Evolutionary conservation across 2,888 invertebrate genomes (phyloP).

Genomic region (Lacanobia oleracea): DNA sequence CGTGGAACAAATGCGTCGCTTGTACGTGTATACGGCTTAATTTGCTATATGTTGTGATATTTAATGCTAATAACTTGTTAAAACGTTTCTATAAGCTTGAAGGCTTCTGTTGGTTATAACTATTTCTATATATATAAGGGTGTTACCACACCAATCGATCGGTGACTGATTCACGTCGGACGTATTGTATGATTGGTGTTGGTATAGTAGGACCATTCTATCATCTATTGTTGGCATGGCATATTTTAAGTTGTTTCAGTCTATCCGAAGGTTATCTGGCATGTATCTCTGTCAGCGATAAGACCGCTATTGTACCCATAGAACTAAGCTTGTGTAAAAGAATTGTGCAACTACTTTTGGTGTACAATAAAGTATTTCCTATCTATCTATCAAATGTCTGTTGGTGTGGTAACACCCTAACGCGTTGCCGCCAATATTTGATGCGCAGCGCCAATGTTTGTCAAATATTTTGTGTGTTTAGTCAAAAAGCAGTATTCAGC

Average conservation of each 20-base stretch:
- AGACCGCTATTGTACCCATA: no score
- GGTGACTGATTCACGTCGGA: neutral
- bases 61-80: slow-evolving; percentile 75
- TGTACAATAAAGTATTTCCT: no score
- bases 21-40: slow-evolving; percentile 81
- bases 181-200: neutral
- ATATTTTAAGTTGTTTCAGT: no score
- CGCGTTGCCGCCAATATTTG: slow-evolving; percentile 68
- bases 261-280: no score
- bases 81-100: slow-evolving; percentile 73
- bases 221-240: neutral
- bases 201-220: neutral
- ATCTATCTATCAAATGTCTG: neutral
- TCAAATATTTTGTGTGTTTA: slow-evolving; percentile 68
- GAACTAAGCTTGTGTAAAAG: no score
- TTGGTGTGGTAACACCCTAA: slow-evolving; percentile 17
- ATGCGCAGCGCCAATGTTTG: slow-evolving; percentile 65
- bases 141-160: neutral
- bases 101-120: slow-evolving; percentile 82
- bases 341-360: no score
- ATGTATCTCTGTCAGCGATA: no score
- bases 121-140: slow-evolving; percentile 67
- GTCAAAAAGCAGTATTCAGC: slow-evolving; percentile 69
- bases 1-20: slow-evolving; percentile 59
- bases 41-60: slow-evolving; percentile 87